Evolutionary conservation across 2,888 invertebrate genomes (phyloP).

Genomic region (Euclidia mi): DNA sequence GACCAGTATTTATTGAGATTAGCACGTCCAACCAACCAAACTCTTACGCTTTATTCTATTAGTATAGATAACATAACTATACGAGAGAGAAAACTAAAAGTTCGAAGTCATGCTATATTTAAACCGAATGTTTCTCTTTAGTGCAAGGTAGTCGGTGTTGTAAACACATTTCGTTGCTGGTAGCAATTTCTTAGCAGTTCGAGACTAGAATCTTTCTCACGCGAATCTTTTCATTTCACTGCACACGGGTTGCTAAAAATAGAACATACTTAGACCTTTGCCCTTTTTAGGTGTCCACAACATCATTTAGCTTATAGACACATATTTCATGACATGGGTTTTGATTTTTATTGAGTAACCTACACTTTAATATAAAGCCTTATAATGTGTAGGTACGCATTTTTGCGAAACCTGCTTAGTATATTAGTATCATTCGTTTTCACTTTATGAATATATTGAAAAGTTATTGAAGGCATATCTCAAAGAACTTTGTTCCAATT

Average conservation of each 20-base stretch:
- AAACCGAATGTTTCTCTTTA: constrained; percentile 31
- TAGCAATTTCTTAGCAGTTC: constrained; percentile 62
- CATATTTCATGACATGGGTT: no score
- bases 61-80: constrained; percentile 7
- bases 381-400: no score
- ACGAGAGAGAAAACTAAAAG: constrained; percentile 21
- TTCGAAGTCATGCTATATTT: constrained; percentile 20
- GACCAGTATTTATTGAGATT: no score
- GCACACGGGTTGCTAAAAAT: constrained; percentile 60
- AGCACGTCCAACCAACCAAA: no score
- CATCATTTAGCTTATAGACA: constrained; percentile 16
- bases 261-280: constrained; percentile 56
- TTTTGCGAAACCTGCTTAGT: no score
- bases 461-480: no score
- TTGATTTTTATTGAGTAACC: no score
- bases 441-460: no score
- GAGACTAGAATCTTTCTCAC: constrained; percentile 47
- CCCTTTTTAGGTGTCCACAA: constrained; percentile 33
- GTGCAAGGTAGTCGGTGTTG: constrained; percentile 25
- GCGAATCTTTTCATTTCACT: constrained; percentile 62
- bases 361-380: no score
- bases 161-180: constrained; percentile 59
- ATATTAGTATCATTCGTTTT: no score
- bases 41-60: no score
- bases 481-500: no score